Percentiles rank a stretch among this genome's conserved stretches.
Evolutionary conservation across 2,888 invertebrate species (phyloP).

Genomic region (Cryptosula pallasiana): DNA sequence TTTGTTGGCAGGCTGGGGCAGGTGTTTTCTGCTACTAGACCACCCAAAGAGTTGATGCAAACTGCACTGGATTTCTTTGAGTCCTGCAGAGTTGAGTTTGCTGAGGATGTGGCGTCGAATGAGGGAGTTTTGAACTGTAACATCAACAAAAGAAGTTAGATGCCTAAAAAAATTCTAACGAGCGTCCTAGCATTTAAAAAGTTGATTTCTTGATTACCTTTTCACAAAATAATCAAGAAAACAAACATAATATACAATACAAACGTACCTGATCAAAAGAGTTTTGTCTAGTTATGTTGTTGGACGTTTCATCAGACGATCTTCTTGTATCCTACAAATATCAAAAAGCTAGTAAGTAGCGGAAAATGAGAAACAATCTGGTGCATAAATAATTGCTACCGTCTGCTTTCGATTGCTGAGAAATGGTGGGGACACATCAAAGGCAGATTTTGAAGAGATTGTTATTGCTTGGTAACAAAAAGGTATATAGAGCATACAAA

Average conservation of each 20-base stretch:
- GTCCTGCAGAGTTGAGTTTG: neutral
- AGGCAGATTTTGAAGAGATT: too few species aligned
- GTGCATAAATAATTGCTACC: too few species aligned
- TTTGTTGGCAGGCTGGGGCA: neutral
- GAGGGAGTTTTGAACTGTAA: conserved; percentile 12
- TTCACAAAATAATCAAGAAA: too few species aligned
- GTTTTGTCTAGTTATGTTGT: conserved; percentile 19
- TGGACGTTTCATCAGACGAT: conserved; percentile 19
- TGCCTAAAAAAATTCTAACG: too few species aligned
- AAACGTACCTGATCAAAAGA: conserved; percentile 13
- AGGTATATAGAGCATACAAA: too few species aligned
- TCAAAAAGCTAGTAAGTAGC: too few species aligned
- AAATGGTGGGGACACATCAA: too few species aligned
- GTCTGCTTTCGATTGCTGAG: too few species aligned
- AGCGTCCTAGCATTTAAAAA: too few species aligned
- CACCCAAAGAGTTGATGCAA: neutral
- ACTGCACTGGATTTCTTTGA: neutral
- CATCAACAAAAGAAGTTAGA: neutral
- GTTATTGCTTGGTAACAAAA: too few species aligned
- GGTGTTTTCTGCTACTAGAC: neutral
- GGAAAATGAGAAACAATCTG: too few species aligned
- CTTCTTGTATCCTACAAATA: conserved; percentile 23
- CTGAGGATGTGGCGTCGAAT: conserved; percentile 14
- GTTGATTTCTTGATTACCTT: too few species aligned
- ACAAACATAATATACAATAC: neutral